Conservation (phyloP, 30 jellyfish, hydroid and myxozoan species). For the Catostylus mosaicus region DNA sequence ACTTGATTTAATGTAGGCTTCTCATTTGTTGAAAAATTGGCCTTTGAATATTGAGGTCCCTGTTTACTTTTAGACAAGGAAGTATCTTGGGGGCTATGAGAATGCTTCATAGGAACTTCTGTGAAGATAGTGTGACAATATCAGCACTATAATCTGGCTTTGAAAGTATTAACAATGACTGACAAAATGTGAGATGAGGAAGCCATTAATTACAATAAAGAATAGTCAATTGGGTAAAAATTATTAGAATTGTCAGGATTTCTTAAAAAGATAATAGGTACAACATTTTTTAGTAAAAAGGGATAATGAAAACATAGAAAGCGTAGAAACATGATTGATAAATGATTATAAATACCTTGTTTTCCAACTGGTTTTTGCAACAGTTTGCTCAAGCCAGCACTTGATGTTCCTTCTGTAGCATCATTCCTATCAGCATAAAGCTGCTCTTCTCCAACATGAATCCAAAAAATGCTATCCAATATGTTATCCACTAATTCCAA, state of each 20-base stretch:
- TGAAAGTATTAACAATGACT: no score
- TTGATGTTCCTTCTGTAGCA: neutral
- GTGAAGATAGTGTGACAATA: no score
- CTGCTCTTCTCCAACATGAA: constrained; percentile 40
- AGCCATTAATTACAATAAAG: no score
- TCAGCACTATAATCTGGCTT: no score
- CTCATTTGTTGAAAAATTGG: neutral
- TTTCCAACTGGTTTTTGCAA: neutral
- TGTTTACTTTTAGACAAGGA: neutral
- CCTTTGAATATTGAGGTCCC: neutral
- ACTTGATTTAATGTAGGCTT: neutral
- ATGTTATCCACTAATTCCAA: constrained; percentile 60
- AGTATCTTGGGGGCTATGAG: neutral
- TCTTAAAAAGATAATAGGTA: no score
- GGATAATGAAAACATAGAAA: no score
- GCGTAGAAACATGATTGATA: no score
- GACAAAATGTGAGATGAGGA: no score
- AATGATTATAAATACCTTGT: neutral
- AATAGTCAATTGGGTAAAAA: no score
- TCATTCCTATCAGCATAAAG: neutral
- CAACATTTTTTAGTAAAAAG: no score
- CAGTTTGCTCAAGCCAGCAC: neutral
- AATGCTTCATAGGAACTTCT: no score
- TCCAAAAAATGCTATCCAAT: constrained; percentile 65
- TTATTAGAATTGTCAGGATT: no score